These are phyloP conservation scores for Scyliorhinus canicula DNA, from an alignment of 2,797 vertebrate genomes.

Conservation along the genomic window DNA sequence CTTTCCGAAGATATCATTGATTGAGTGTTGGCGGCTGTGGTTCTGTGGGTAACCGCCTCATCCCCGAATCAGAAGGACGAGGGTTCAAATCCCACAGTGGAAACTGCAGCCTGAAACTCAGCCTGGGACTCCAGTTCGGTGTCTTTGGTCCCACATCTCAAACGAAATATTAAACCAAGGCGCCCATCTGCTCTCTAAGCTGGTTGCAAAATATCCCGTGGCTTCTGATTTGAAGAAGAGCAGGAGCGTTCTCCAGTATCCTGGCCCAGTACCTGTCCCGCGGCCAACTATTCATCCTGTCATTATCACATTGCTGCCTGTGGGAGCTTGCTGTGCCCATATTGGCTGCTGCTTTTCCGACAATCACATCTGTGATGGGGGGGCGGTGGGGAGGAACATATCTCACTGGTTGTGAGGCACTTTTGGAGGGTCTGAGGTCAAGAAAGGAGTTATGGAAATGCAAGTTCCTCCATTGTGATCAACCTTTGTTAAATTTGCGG, in stretches of 20 bases:
- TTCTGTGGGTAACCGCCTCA: not conserved
- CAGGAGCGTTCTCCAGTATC: not conserved
- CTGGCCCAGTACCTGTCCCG: no score
- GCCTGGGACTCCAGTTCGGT: not conserved
- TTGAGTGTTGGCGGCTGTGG: not conserved
- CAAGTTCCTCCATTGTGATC: no score
- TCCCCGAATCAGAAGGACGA: no score
- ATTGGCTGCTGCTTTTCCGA: not conserved
- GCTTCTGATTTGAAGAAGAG: not conserved
- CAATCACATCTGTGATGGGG: no score
- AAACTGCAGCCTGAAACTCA: not conserved
- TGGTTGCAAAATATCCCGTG: not conserved
- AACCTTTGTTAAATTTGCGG: no score
- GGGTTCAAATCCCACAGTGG: not conserved
- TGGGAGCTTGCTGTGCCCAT: not conserved
- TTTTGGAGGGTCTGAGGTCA: no score
- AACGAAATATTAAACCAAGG: not conserved
- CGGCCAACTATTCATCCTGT: no score
- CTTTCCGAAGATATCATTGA: not conserved
- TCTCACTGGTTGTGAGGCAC: not conserved
- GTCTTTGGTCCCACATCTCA: not conserved
- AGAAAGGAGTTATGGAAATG: not conserved
- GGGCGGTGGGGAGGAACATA: no score
- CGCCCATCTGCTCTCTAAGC: not conserved
- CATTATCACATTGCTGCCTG: not conserved